Evolutionary conservation across 2,888 invertebrate species (phyloP), one percentile per base, ranked within the genome.

Genomic region (Brachycybe producta): DNA sequence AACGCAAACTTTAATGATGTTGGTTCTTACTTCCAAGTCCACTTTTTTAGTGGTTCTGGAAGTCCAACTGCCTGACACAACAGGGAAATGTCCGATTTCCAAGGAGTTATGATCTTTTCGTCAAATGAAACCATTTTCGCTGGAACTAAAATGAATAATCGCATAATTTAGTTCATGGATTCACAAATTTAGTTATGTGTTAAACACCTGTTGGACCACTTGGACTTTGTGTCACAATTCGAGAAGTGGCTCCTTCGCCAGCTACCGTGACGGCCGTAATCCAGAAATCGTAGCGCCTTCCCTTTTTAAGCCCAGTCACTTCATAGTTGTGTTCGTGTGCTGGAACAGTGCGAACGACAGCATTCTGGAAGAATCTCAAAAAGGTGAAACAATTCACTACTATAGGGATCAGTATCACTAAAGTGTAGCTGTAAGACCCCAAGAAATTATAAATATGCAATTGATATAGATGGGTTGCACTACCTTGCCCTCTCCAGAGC

Each of bases 251-350:
- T 5, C 69, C 67, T 52, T 67, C 65, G 1, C 68, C 68, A 50
- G 64, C 63, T 23, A 60, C 57, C 1, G 67, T 68, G 40, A 59
- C 63, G n/a, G 67, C 67, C 3, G 64, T 61, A 5, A 68, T 64
- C 53, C 64, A 61, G 52, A 68, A 65, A 43, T 62, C 61, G 53
- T 67, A 67, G 32, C 63, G 57, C 13, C 61, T 57, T 47, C 60
- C 56, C 15, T 57, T 57, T 34, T 58, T 58, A 28, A 67, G 57
- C 21, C 61, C 58, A 7, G 56, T 56, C 19, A 65, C 57, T 45
- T 62, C 56, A 52, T 40, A 46, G 26, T 38, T 39, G 13, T 30
- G 36, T 7, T 46, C 50, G 17, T 36, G 42, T 23, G 50, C 34
- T 8, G 44, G 34, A 8, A 35, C 23, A n/a, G 36, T 11, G 23